These are phyloP conservation scores for Sycophila texana DNA, from an alignment of 2,888 invertebrate species.

Conservation along the genomic window DNA sequence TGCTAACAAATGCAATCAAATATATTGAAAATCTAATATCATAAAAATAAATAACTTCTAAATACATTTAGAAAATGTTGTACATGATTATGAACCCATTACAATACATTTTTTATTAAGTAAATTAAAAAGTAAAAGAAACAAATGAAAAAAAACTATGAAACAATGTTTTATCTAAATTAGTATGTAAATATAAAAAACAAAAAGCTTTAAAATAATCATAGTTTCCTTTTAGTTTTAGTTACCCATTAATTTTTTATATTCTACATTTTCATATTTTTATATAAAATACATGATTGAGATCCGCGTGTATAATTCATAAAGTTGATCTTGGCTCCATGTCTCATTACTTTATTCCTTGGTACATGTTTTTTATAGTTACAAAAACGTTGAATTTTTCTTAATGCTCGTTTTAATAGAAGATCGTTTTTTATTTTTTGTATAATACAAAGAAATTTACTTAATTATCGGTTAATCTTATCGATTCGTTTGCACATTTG, in stretches of 20 bases:
- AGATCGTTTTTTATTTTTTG: constrained; percentile 55
- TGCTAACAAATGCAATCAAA: no score
- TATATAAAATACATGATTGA: constrained; percentile 75
- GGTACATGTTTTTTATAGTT: constrained; percentile 53
- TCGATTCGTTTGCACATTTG: constrained; percentile 57
- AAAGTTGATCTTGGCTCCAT: constrained; percentile 64
- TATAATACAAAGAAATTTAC: constrained; percentile 58
- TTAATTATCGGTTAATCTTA: constrained; percentile 53
- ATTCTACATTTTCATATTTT: constrained; percentile 62
- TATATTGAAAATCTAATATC: no score
- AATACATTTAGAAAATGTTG: not conserved
- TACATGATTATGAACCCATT: not conserved
- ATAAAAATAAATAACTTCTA: not conserved
- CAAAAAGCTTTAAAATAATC: constrained; percentile 71
- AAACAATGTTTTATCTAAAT: constrained; percentile 8
- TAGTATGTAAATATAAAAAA: constrained; percentile 61
- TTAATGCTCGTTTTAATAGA: constrained; percentile 60
- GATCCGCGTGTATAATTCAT: constrained; percentile 66
- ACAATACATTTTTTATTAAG: constrained; percentile 13
- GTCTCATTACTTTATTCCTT: constrained; percentile 60
- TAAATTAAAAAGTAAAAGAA: constrained; percentile 7
- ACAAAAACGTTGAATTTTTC: constrained; percentile 65
- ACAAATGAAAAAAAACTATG: constrained; percentile 12
- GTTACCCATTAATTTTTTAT: constrained; percentile 64
- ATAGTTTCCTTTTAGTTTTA: constrained; percentile 71